Evolutionary conservation across 1,140 invertebrate genomes (phyloP), one percentile per base, ranked within the genome.

Genomic region (Psilanteris sp.): DNA sequence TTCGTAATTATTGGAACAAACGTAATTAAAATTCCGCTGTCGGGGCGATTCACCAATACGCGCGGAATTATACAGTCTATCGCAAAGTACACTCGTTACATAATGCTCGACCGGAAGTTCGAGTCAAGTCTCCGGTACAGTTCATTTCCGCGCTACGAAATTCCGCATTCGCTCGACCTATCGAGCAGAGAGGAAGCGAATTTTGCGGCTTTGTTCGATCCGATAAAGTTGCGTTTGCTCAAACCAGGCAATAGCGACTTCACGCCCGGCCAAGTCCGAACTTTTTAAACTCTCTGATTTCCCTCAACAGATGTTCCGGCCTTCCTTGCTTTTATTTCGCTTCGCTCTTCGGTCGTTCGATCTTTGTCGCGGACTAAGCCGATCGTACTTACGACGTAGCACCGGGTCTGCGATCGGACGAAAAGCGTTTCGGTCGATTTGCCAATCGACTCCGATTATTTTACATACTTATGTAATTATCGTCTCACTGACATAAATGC

Each of bases 401-500:
- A 18, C 1, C 1, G 2, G 18, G 15, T n/a, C 36, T 52, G 9
- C 16, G 6, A 5, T 14, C 10, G 14, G 9, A 20, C 2, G 6
- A 48, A 34, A 13, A 6, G 20, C 5, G 14, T 14, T 26, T 22
- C 9, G 34, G 13, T 26, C 18, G 22, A 10, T 29, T 66, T 36
- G 50, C 9, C 48, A 39, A 55, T 71, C 46, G 24, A 15, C 39
- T n/a, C 5, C 36, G 29, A 24, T 37, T 55, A 32, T 62, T 55
- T 48, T 37, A n/a, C 14, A 18, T 14, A 22, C 27, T 68, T 54
- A 61, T 61, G 55, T 55, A 75, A 75, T 75, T 75, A 67, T 62
- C 54, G 37, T 32, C 62, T 67, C 27, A 41, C 36, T 75, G 71
- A 75, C 71, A 57, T 39, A 34, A 52, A 75, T 75, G 46, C 61